Evolutionary conservation across 2,888 invertebrate genomes (phyloP).

Genomic region (Anorthoa munda): DNA sequence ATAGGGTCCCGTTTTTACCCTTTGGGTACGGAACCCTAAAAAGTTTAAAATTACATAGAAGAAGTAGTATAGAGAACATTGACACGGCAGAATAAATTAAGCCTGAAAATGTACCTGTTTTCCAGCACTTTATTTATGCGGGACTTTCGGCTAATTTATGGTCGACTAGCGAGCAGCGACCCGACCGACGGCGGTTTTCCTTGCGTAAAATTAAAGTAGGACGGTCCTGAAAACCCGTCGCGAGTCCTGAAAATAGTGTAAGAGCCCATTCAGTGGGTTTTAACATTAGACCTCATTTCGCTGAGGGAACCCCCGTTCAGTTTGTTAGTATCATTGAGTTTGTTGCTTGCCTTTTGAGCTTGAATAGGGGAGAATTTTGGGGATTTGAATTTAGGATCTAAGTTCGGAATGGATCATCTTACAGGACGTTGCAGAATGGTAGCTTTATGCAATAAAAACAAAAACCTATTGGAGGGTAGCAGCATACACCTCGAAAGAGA

Average conservation of each 20-base stretch:
- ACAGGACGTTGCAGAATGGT: not conserved
- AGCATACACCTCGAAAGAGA: no score
- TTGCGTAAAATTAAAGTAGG: conserved; percentile 53
- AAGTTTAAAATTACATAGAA: no score
- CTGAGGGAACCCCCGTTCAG: not conserved
- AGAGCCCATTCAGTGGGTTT: conserved; percentile 4
- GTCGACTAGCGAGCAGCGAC: conserved; percentile 39
- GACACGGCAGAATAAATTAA: conserved; percentile 38
- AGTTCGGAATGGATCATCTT: not conserved
- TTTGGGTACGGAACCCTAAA: no score
- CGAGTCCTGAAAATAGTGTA: conserved; percentile 47
- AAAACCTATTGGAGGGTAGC: no score
- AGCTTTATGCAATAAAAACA: no score
- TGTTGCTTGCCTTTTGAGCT: not conserved
- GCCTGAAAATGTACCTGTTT: conserved; percentile 32
- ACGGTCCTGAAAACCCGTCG: conserved; percentile 13
- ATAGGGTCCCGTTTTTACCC: no score
- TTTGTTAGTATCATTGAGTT: conserved; percentile 21
- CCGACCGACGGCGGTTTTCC: conserved; percentile 9
- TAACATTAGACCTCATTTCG: conserved; percentile 27
- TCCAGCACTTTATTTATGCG: conserved; percentile 47
- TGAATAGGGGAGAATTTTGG: not conserved
- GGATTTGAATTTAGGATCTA: not conserved
- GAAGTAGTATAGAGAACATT: not conserved
- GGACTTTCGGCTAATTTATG: conserved; percentile 52